Percentiles rank a stretch among this genome's conserved stretches.
Evolutionary conservation across 2,888 invertebrate genomes (phyloP).

Genomic region (Stramonita haemastoma): DNA sequence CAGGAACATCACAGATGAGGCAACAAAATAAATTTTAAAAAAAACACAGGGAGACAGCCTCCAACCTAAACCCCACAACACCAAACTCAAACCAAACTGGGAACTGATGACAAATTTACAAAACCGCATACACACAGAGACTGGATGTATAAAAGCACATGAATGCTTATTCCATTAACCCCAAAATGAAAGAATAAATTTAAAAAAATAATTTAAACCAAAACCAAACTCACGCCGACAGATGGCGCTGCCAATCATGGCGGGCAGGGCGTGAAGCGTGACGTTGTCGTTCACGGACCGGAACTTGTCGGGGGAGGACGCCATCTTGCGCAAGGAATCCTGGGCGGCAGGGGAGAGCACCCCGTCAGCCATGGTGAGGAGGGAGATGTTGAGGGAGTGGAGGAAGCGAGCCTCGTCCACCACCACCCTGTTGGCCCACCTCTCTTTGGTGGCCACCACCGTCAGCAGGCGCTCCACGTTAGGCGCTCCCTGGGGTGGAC

Average conservation of each 20-base stretch:
- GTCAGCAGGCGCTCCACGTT: constrained; percentile 19
- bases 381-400: constrained; percentile 41
- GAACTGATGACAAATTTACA: too few relatives aligned
- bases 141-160: too few relatives aligned
- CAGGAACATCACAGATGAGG: not conserved
- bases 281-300: constrained; percentile 36
- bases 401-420: constrained; percentile 39
- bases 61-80: not conserved
- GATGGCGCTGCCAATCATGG: constrained; percentile 34
- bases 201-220: not conserved
- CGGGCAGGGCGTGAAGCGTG: constrained; percentile 37
- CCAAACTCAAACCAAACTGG: not conserved
- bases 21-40: not conserved
- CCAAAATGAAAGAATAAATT: not conserved
- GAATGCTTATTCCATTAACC: too few relatives aligned
- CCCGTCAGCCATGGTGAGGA: constrained; percentile 20
- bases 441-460: constrained; percentile 30
- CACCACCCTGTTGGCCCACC: constrained; percentile 2
- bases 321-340: constrained; percentile 37
- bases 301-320: constrained; percentile 32
- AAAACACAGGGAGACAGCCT: not conserved
- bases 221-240: constrained; percentile 28
- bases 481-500: not conserved
- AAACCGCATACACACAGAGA: too few relatives aligned
- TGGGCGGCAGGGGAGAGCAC: not conserved